Evolutionary conservation across 2,797 vertebrate species (phyloP).

Genomic region (Bufotes viridis): DNA sequence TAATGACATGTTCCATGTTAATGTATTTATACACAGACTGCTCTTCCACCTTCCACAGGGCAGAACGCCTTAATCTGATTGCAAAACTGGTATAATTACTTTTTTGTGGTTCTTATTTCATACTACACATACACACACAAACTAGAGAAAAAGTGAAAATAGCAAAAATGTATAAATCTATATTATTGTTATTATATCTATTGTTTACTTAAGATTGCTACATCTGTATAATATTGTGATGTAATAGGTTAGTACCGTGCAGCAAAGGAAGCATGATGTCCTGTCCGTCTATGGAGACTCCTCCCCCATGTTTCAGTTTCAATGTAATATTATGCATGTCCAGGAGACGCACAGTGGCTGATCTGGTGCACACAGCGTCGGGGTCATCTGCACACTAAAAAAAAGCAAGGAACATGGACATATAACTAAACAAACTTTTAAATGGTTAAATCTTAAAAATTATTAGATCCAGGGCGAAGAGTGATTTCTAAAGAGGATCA

Average conservation of each 20-base stretch:
- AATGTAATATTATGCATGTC: constrained; percentile 82
- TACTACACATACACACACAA: too few species aligned
- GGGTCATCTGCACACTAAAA: constrained; percentile 90
- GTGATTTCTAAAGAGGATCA: too few species aligned
- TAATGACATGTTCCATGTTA: background rate
- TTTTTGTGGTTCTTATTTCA: too few species aligned
- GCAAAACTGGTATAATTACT: too few species aligned
- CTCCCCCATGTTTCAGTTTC: constrained; percentile 91
- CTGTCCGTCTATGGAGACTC: constrained; percentile 87
- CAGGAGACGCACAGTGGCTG: constrained; percentile 81
- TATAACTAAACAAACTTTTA: background rate
- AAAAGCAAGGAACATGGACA: constrained; percentile 1
- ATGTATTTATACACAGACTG: background rate
- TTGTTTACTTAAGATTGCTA: too few species aligned
- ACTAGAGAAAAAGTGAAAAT: too few species aligned
- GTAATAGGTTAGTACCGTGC: constrained; percentile 77
- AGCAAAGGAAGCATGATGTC: constrained; percentile 88
- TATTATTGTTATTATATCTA: too few species aligned
- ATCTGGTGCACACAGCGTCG: constrained; percentile 91
- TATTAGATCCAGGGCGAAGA: too few species aligned
- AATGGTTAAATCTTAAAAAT: background rate
- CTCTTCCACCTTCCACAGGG: background rate
- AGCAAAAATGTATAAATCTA: too few species aligned
- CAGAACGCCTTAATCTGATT: too few species aligned
- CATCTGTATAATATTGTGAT: too few species aligned